phyloP scores from a whole-genome alignment of 2,797 vertebrate species.

The Microhierax caerulescens region DNA sequence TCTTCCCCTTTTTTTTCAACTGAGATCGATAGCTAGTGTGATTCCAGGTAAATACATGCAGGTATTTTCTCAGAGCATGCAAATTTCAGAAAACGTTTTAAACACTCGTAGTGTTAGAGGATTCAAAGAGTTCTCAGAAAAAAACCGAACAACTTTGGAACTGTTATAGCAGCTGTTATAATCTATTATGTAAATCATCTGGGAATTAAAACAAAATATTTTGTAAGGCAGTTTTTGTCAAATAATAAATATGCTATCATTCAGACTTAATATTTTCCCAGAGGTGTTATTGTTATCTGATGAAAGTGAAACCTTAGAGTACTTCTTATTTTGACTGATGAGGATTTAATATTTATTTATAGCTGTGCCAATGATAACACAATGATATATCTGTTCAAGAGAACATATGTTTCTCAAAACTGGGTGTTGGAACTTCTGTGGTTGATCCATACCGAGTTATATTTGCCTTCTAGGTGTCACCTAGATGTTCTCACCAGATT shows the following conservation, averaged over 20 bases:
- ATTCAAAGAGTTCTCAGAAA: constrained; percentile 16
- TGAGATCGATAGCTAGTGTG: not conserved
- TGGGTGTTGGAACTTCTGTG: not conserved
- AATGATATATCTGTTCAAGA: not conserved
- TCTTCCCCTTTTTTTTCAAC: not conserved
- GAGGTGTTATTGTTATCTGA: constrained; percentile 36
- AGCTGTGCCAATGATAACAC: not conserved
- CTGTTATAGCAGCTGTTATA: constrained; percentile 41
- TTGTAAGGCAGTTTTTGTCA: constrained; percentile 30
- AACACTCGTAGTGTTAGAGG: not conserved
- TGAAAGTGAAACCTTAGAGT: constrained; percentile 38
- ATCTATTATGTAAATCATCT: constrained; percentile 49
- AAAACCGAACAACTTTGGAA: not conserved
- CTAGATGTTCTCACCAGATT: not conserved
- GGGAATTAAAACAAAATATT: constrained; percentile 58
- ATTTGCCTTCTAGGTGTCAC: constrained; percentile 38
- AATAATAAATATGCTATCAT: constrained; percentile 40
- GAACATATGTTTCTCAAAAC: constrained; percentile 27
- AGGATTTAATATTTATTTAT: constrained; percentile 43
- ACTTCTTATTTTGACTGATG: constrained; percentile 38
- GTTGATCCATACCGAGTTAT: not conserved
- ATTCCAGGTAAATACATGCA: not conserved
- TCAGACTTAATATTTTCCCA: constrained; percentile 27
- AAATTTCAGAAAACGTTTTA: constrained; percentile 11
- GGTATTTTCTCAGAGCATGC: constrained; percentile 14